phyloP scores from a whole-genome alignment of 2,113 vertebrate genomes.

The Nyctereutes procyonoides region DNA sequence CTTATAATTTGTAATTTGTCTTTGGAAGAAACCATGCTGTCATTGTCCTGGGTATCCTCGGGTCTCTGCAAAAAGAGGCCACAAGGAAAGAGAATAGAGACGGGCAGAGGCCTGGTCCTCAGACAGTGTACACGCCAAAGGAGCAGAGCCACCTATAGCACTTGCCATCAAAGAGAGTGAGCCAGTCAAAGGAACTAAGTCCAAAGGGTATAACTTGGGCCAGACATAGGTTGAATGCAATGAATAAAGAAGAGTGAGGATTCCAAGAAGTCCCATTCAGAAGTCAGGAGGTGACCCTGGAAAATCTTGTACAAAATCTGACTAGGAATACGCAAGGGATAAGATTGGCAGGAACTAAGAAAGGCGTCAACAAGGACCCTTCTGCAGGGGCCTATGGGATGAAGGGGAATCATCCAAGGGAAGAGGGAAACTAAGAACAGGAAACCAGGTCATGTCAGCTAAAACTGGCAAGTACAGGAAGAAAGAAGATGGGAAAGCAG shows the following conservation, averaged over 20 bases:
- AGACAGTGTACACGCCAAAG: neutral
- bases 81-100: neutral
- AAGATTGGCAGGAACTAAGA: neutral
- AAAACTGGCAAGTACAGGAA: neutral
- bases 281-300: neutral
- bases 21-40: neutral
- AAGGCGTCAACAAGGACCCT: neutral
- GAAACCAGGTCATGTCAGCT: neutral
- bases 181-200: neutral
- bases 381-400: accelerated
- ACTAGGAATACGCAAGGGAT: neutral
- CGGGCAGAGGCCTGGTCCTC: neutral
- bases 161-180: neutral
- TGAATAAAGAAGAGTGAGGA: neutral
- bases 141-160: neutral
- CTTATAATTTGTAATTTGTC: constrained; percentile 27
- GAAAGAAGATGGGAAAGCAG: neutral
- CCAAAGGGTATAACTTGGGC: neutral
- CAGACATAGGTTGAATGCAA: neutral
- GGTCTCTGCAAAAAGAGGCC: neutral
- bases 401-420: neutral
- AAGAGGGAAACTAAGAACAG: neutral
- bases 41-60: neutral
- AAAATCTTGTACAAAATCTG: neutral
- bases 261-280: neutral